These are phyloP conservation scores for Verasper variegatus DNA, from an alignment of 2,113 vertebrate genomes.

Conservation along the genomic window DNA sequence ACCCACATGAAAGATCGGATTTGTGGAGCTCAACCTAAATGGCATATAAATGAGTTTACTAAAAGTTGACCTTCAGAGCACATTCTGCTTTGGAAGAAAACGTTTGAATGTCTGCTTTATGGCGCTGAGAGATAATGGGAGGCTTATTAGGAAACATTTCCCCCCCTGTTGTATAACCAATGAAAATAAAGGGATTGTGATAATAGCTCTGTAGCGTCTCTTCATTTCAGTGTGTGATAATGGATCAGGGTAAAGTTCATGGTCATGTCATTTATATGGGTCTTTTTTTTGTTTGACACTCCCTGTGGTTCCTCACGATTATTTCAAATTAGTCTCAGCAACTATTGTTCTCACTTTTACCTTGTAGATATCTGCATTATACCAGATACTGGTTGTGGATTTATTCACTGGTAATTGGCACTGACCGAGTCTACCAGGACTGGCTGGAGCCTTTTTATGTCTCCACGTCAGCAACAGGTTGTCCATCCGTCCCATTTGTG, in stretches of 20 bases:
- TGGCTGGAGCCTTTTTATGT: no score
- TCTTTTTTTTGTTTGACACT: background rate
- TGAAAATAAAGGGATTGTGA: constrained; percentile 43
- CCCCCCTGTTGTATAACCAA: constrained; percentile 43
- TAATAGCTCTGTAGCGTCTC: constrained; percentile 31
- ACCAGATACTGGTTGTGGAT: no score
- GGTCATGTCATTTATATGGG: constrained; percentile 19
- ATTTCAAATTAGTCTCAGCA: background rate
- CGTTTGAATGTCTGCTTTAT: constrained; percentile 68
- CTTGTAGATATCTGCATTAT: no score
- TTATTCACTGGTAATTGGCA: no score
- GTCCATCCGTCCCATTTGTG: no score
- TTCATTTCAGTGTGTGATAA: constrained; percentile 29
- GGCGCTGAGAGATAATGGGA: constrained; percentile 61
- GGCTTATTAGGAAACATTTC: constrained; percentile 55
- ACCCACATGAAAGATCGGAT: constrained; percentile 60
- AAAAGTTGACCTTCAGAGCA: constrained; percentile 73
- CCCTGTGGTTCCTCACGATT: no score
- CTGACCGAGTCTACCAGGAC: no score
- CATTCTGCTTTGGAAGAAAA: constrained; percentile 60
- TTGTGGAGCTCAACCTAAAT: constrained; percentile 68
- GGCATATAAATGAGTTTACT: constrained; percentile 73
- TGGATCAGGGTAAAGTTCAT: constrained; percentile 44
- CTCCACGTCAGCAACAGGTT: no score
- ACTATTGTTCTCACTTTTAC: background rate